A percentile compares a stretch with the other conserved stretches of the same genome.
Conservation (phyloP, 2,888 invertebrate species). For the Leptinotarsa juncta region DNA sequence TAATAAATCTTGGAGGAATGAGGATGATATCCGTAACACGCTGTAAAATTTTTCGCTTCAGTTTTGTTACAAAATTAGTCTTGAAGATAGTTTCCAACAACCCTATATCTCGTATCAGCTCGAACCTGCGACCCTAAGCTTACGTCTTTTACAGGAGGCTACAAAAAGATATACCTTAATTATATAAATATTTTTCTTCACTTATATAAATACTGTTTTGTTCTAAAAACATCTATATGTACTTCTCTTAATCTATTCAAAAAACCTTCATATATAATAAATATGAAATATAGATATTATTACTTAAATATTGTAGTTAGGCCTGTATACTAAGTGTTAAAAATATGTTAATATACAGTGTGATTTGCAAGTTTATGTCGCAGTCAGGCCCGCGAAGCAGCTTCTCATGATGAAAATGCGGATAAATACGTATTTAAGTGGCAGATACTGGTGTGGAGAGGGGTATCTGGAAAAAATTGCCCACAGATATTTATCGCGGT, state of each 20-base stretch:
- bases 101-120: slow-evolving; percentile 58
- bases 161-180: slow-evolving; percentile 66
- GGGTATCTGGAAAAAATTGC: slow-evolving; percentile 15
- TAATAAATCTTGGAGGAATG: neutral
- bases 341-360: slow-evolving; percentile 68
- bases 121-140: slow-evolving; percentile 65
- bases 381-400: slow-evolving; percentile 56
- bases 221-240: slow-evolving; percentile 66
- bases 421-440: slow-evolving; percentile 35
- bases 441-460: slow-evolving; percentile 7
- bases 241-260: slow-evolving; percentile 63
- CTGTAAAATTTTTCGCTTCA: neutral
- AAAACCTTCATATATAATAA: slow-evolving; percentile 64
- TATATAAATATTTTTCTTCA: slow-evolving; percentile 64
- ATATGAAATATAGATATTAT: slow-evolving; percentile 67
- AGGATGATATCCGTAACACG: neutral
- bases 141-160: slow-evolving; percentile 66
- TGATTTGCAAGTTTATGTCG: slow-evolving; percentile 61
- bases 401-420: slow-evolving; percentile 42
- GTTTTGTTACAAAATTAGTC: neutral
- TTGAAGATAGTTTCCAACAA: slow-evolving; percentile 30
- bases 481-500: neutral
- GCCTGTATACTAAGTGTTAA: slow-evolving; percentile 68
- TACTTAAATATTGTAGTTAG: slow-evolving; percentile 67
- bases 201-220: slow-evolving; percentile 65